A percentile compares a stretch with the other conserved stretches of the same genome.
Evolutionary conservation across 2,113 vertebrate species (phyloP).

Genomic region (Tauraco erythrolophus): DNA sequence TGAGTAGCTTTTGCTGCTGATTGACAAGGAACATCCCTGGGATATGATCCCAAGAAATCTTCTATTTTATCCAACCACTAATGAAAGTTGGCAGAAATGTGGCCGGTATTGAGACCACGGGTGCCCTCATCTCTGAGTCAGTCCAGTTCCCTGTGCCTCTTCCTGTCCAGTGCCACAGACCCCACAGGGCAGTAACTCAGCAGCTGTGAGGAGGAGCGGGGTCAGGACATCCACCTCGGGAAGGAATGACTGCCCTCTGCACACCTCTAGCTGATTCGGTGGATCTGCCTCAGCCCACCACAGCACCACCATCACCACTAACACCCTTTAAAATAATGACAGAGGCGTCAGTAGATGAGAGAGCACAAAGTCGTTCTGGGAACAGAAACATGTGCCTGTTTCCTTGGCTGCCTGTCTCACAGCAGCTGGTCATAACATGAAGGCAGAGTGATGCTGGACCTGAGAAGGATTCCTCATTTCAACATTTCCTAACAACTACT

Average conservation of each 20-base stretch:
- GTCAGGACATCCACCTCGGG: too few species aligned
- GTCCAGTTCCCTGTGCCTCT: not conserved
- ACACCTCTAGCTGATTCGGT: too few species aligned
- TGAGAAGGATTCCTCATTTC: not conserved
- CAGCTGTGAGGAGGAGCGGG: not conserved
- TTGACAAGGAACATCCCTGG: not conserved
- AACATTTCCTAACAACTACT: not conserved
- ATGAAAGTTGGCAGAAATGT: not conserved
- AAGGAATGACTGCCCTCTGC: too few species aligned
- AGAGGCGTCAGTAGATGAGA: not conserved
- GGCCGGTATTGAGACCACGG: fast-evolving
- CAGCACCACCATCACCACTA: not conserved
- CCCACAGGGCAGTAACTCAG: not conserved
- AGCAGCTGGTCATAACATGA: not conserved
- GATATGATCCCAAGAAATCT: not conserved
- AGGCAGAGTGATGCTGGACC: not conserved
- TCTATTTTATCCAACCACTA: not conserved
- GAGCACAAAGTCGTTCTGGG: not conserved
- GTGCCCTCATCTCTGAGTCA: not conserved
- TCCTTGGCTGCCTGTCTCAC: not conserved
- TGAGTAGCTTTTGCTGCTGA: not conserved
- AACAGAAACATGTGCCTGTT: not conserved
- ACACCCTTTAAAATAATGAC: not conserved
- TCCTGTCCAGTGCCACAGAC: not conserved
- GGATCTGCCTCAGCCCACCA: not conserved